phyloP scores from a whole-genome alignment of 2,797 vertebrate species.

The Tolypeutes matacus region DNA sequence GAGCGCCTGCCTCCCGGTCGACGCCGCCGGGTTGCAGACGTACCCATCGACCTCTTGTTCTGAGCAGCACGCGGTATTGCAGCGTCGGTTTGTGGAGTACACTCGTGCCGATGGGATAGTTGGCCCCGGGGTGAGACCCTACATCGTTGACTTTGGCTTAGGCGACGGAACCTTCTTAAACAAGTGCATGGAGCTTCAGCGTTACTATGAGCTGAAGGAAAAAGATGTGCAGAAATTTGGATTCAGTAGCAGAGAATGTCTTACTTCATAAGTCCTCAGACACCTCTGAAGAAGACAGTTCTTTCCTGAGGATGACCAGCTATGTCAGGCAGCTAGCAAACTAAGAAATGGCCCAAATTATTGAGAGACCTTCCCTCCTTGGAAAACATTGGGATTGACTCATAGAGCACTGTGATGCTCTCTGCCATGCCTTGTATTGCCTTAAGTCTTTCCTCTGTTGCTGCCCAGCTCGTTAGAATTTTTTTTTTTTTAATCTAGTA shows the following conservation, averaged over 20 bases:
- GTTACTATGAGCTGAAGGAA: conserved; percentile 98
- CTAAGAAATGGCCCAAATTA: not conserved
- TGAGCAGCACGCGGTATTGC: conserved; percentile 98
- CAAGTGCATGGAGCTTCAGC: conserved; percentile 96
- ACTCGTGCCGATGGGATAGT: conserved; percentile 93
- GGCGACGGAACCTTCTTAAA: conserved; percentile 98
- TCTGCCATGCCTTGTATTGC: conserved; percentile 85
- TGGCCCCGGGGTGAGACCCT: conserved; percentile 95
- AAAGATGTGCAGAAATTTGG: conserved; percentile 99
- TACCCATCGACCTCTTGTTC: conserved; percentile 98
- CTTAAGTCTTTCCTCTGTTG: conserved; percentile 87
- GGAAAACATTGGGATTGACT: conserved; percentile 18
- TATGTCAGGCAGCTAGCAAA: conserved; percentile 88
- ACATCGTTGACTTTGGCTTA: conserved; percentile 97
- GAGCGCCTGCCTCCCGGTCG: conserved; percentile 96
- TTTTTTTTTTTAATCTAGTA: too few species aligned
- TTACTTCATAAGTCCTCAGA: conserved; percentile 97
- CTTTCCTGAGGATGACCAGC: too few species aligned
- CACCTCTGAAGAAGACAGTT: conserved; percentile 96
- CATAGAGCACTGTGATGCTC: conserved; percentile 23
- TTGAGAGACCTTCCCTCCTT: conserved; percentile 15
- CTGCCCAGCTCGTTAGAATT: too few species aligned
- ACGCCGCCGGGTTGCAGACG: conserved; percentile 96
- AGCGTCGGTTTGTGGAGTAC: conserved; percentile 95
- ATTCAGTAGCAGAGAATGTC: conserved; percentile 98